These are phyloP conservation scores for Xerus inauris DNA, from an alignment of 2,113 vertebrate species.

Conservation along the genomic window DNA sequence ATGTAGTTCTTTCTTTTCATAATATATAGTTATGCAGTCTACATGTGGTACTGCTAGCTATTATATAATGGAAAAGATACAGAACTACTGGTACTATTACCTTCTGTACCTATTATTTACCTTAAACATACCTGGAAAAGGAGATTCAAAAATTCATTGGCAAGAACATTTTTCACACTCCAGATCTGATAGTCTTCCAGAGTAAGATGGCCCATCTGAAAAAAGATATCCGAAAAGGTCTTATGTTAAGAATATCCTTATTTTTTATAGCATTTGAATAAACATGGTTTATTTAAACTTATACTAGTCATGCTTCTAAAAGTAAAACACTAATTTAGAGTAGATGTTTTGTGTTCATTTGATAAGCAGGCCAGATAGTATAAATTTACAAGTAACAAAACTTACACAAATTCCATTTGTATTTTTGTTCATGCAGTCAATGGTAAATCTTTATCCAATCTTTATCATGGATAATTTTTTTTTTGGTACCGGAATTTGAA, in stretches of 20 bases:
- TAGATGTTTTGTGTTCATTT: background rate
- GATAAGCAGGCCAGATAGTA: background rate
- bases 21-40: background rate
- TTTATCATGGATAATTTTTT: too few species aligned
- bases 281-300: constrained; percentile 39
- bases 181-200: constrained; percentile 99
- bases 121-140: constrained; percentile 94
- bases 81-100: background rate
- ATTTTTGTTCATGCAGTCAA: constrained; percentile 19
- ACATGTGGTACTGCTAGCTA: background rate
- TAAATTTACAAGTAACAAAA: constrained; percentile 41
- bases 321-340: constrained; percentile 43
- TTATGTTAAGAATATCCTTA: background rate
- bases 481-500: too few species aligned
- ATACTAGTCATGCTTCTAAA: background rate
- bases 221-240: constrained; percentile 50
- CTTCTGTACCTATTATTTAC: constrained; percentile 3
- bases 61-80: background rate
- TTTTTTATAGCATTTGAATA: constrained; percentile 33
- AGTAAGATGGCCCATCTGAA: constrained; percentile 94
- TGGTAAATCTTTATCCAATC: too few species aligned
- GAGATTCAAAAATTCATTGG: constrained; percentile 98
- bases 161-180: constrained; percentile 98
- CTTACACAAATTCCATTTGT: background rate
- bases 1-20: background rate